Percentiles rank a stretch among this genome's conserved stretches.
These are phyloP conservation scores for Agrilus mali DNA, from an alignment of 2,888 invertebrate species.

Conservation along the genomic window DNA sequence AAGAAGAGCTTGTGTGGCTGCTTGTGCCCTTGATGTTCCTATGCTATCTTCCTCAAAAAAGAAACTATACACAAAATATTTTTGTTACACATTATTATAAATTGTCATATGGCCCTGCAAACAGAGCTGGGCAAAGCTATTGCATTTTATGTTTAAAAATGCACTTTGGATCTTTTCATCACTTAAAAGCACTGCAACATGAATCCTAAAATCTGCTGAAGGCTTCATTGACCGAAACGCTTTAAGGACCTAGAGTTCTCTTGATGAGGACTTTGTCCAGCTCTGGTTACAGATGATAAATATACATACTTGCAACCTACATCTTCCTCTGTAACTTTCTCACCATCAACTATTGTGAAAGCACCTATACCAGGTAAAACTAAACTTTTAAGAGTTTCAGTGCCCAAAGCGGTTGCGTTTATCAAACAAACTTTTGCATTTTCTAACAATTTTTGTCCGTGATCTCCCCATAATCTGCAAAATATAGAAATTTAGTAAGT, in stretches of 20 bases:
- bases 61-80: slow-evolving; percentile 47
- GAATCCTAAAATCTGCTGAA: too few relatives aligned
- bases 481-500: neutral
- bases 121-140: too few relatives aligned
- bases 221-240: too few relatives aligned
- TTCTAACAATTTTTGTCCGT: slow-evolving; percentile 86
- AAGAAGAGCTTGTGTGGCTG: slow-evolving; percentile 65
- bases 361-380: slow-evolving; percentile 89
- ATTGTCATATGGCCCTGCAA: neutral
- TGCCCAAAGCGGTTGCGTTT: slow-evolving; percentile 86
- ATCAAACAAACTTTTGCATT: slow-evolving; percentile 83
- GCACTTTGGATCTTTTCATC: too few relatives aligned
- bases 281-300: neutral
- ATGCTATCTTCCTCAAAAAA: slow-evolving; percentile 74
- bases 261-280: too few relatives aligned
- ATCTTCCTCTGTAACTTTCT: slow-evolving; percentile 79
- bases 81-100: slow-evolving; percentile 2
- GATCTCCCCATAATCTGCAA: slow-evolving; percentile 91
- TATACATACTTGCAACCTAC: slow-evolving; percentile 73
- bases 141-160: too few relatives aligned
- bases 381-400: slow-evolving; percentile 89
- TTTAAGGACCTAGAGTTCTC: too few relatives aligned
- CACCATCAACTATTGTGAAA: slow-evolving; percentile 86
- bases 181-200: too few relatives aligned
- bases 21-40: slow-evolving; percentile 74